Percentiles rank a stretch among this genome's conserved stretches.
Evolutionary conservation across 2,113 vertebrate species (phyloP).

Genomic region (Gyps fulvus): DNA sequence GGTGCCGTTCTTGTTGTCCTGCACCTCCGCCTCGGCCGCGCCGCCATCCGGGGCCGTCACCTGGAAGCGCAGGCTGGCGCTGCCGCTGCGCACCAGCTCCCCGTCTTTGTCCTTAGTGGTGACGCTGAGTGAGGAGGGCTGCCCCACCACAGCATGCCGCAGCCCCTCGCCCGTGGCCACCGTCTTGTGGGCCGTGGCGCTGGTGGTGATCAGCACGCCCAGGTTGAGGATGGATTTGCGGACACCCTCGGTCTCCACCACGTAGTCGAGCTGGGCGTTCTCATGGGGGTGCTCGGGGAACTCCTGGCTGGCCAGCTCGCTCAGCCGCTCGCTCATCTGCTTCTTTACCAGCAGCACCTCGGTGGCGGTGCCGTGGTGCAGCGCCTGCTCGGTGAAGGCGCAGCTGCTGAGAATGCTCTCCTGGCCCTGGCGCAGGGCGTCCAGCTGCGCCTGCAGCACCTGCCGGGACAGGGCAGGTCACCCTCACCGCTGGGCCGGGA

Average conservation of each 20-base stretch:
- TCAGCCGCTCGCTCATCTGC: conserved; percentile 93
- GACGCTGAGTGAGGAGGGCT: conserved; percentile 86
- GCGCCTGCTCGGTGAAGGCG: conserved; percentile 91
- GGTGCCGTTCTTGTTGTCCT: conserved; percentile 94
- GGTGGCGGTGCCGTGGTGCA: conserved; percentile 87
- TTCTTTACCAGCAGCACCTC: conserved; percentile 93
- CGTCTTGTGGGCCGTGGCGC: conserved; percentile 87
- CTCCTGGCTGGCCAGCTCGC: conserved; percentile 80
- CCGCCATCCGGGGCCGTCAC: conserved; percentile 77
- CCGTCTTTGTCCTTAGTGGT: conserved; percentile 96
- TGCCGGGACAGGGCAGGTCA: not conserved
- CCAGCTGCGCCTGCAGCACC: conserved; percentile 91
- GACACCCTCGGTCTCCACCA: conserved; percentile 89
- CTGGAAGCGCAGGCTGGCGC: conserved; percentile 82
- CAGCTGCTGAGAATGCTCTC: conserved; percentile 95
- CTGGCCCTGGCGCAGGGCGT: conserved; percentile 87
- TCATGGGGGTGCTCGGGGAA: conserved; percentile 90
- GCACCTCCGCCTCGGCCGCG: conserved; percentile 75
- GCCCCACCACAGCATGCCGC: conserved; percentile 88
- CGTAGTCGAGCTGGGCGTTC: conserved; percentile 89
- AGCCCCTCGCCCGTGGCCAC: conserved; percentile 94
- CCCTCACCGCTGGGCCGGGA: not conserved
- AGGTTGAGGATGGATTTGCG: conserved; percentile 92
- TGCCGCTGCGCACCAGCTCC: conserved; percentile 88
- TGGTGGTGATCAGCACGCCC: conserved; percentile 89